phyloP scores from a whole-genome alignment of 23 tunicate genomes.

The Ciona savignyi region DNA sequence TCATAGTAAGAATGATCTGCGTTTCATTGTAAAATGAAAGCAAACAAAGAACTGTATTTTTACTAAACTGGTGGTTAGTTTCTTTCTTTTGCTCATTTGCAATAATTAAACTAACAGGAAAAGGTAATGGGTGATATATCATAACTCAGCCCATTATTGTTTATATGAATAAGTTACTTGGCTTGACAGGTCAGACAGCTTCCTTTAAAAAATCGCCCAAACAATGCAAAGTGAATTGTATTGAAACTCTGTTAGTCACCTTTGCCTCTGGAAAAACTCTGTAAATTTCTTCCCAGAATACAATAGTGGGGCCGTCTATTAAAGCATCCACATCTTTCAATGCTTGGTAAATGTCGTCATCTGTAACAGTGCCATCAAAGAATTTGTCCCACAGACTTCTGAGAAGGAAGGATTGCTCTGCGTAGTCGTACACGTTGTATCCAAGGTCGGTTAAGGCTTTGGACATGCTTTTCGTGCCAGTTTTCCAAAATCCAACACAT shows the following conservation, averaged over 20 bases:
- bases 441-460: constrained; percentile 45
- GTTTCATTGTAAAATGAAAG: too few species aligned
- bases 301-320: constrained; percentile 75
- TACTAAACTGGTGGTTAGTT: too few species aligned
- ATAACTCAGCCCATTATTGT: too few species aligned
- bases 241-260: constrained; percentile 14
- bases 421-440: constrained; percentile 75
- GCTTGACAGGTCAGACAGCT: too few species aligned
- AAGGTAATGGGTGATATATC: too few species aligned
- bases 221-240: too few species aligned
- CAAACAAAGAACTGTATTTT: too few species aligned
- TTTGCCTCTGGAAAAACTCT: constrained; percentile 74
- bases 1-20: constrained; percentile 38
- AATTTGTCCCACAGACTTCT: constrained; percentile 48
- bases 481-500: constrained; percentile 89
- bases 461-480: constrained; percentile 81
- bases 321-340: constrained; percentile 76
- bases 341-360: constrained; percentile 47
- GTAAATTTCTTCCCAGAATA: constrained; percentile 80
- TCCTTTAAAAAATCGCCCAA: too few species aligned
- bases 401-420: constrained; percentile 43
- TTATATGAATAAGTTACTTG: too few species aligned
- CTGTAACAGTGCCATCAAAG: constrained; percentile 75
- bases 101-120: too few species aligned
- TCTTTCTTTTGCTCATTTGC: too few species aligned